Evolutionary conservation across 2,797 vertebrate genomes (phyloP), one percentile per base, ranked within the genome.

Genomic region (Moxostoma hubbsi): DNA sequence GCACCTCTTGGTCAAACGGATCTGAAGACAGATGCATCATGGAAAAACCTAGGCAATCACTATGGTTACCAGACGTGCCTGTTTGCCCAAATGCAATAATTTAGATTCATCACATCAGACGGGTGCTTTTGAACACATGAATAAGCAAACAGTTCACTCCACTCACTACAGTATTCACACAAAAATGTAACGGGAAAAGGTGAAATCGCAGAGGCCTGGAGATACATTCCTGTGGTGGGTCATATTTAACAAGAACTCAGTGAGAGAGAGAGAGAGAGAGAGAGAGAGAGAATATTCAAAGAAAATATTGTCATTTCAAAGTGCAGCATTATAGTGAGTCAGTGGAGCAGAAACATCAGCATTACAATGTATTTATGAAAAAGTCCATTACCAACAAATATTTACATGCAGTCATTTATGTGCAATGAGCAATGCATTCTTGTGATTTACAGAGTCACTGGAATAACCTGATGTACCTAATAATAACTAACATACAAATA

Each of bases 31-130:
- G 16, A 69, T 55, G 24, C 46, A 51, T 18, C 0, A 18, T 9
- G 10, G 53, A 84, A 80, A 75, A 79, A 67, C 74, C 81, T 88
- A 85, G 92, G 79, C 87, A 89, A 89, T 83, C 83, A 80, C 88
- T 74, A 85, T 13, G 69, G 85, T 83, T 82, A 85, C 67, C 80
- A 82, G 90, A 91, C 86, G 88, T 84, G 86, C 90, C 85, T 66
- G 59, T 18, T 87, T 83, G 90, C 83, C 90, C 89, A 78, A 79
- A 81, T 46, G 58, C 81, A 74, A 91, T 91, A 87, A 92, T 92
- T 91, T 91, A 90, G 87, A 89, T 77, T 77, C 82, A 90, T 91
- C 81, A 83, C 90, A 91, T 91, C 87, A 86, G 80, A 84, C 87
- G 75, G 83, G 77, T 79, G 84, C 83, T 85, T 89, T 89, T 85